A percentile compares a stretch with the other conserved stretches of the same genome.
phyloP scores from a whole-genome alignment of 2,888 invertebrate genomes.

The Ischnura elegans region DNA sequence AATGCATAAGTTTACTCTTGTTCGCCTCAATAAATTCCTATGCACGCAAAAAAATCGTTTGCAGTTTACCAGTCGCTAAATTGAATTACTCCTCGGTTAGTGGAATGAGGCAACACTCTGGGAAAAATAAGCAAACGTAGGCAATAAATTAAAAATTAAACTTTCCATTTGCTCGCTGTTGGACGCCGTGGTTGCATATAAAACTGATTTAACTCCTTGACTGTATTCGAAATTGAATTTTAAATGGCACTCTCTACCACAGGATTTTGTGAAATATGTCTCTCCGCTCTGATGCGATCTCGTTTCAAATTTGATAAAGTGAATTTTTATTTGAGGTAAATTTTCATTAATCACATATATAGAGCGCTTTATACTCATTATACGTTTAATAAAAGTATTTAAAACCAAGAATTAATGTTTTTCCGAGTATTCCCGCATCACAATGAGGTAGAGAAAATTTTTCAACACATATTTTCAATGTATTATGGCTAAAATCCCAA shows the following conservation, averaged over 20 bases:
- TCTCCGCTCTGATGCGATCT: neutral
- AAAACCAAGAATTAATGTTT: neutral
- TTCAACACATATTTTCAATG: neutral
- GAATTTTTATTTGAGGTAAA: neutral
- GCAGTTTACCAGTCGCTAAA: neutral
- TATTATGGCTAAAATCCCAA: neutral
- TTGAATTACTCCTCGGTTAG: neutral
- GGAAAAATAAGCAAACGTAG: neutral
- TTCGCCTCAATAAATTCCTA: neutral
- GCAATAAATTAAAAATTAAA: neutral
- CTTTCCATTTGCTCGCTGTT: neutral
- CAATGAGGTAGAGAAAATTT: neutral
- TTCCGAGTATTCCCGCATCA: neutral
- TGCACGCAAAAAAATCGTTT: neutral
- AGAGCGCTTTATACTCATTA: neutral
- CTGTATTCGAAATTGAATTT: neutral
- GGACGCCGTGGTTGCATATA: neutral
- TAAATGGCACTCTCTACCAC: neutral
- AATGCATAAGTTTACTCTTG: neutral
- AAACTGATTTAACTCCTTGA: neutral
- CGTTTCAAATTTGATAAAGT: neutral
- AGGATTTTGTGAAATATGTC: neutral
- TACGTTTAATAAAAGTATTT: neutral
- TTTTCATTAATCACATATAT: neutral
- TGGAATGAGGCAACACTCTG: neutral